phyloP scores from a whole-genome alignment of 1,140 invertebrate genomes.

The Cepaea nemoralis region DNA sequence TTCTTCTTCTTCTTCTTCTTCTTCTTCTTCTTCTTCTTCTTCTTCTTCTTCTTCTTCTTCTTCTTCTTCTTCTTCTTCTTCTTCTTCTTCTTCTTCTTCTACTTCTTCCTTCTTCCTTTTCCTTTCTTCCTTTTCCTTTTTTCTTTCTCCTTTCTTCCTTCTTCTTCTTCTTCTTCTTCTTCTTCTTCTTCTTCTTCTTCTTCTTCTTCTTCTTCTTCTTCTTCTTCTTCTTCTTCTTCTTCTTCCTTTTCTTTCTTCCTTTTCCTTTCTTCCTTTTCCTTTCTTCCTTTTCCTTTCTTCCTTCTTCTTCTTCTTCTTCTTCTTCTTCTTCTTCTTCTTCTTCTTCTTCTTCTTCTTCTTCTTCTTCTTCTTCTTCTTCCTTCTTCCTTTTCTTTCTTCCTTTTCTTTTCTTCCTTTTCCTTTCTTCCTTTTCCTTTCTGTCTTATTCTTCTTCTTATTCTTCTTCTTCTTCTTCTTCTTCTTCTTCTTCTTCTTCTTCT shows the following conservation, averaged over 20 bases:
- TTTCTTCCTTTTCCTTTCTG: no score
- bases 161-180: neutral
- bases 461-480: no score
- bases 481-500: slow-evolving; percentile 35
- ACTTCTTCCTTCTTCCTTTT: neutral
- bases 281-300: slow-evolving; percentile 38
- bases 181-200: neutral
- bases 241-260: slow-evolving; percentile 20
- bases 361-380: slow-evolving; percentile 14
- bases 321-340: slow-evolving; percentile 27
- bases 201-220: neutral
- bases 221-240: neutral
- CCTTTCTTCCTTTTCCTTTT: neutral
- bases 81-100: slow-evolving; percentile 6
- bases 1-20: no score
- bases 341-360: slow-evolving; percentile 21
- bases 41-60: no score
- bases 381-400: neutral
- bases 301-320: slow-evolving; percentile 38
- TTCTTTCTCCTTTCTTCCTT: neutral
- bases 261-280: slow-evolving; percentile 38
- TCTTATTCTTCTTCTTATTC: no score
- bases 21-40: no score
- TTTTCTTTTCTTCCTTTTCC: slow-evolving; percentile 7
- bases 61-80: no score